Evolutionary conservation across 2,888 invertebrate genomes (phyloP), one percentile per base, ranked within the genome.

Genomic region (Mesochorus sp.): DNA sequence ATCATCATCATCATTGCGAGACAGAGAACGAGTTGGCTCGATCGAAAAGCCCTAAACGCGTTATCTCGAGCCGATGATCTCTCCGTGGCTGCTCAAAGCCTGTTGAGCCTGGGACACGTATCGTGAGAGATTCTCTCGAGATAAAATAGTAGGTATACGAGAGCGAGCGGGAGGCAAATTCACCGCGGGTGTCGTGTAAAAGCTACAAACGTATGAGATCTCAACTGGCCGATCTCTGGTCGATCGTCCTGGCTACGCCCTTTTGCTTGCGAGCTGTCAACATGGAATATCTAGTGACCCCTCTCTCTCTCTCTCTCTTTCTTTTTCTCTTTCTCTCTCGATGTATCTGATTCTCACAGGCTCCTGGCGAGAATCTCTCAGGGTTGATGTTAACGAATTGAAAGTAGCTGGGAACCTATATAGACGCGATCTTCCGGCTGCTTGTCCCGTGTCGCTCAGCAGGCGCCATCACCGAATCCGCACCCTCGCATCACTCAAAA

Each of bases 401-500:
- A 74, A 71, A 75, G 72, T 59, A 78, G 47, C 68, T 77, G 82
- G 79, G 72, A 80, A 82, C 37, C 24, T 57, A 26, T 44, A 31
- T 47, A 34, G 14, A 10, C 12, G 80, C 80, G 34, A 80, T 81
- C 81, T 84, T 82, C 79, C 83, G 80, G 81, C 82, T 83, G 85
- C 85, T 85, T 85, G 85, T 85, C 79, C 79, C 85, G 84, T 88
- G 88, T 88, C 83, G 86, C 89, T 72, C 89, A 89, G 89, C 88
- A 85, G 89, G 89, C 86, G 88, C 89, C 89, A 88, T 89, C 89
- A 88, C 87, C 88, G 87, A 87, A 86, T 88, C 87, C 85, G 88
- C 89, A 89, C 88, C 89, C 88, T 89, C 88, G 84, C 88, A 89
- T 89, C 88, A 86, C 86, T 88, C 89, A 88, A 87, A 87, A 82